A percentile compares a stretch with the other conserved stretches of the same genome.
Conservation (phyloP, 2,888 invertebrate genomes). For the Idaea straminata region DNA sequence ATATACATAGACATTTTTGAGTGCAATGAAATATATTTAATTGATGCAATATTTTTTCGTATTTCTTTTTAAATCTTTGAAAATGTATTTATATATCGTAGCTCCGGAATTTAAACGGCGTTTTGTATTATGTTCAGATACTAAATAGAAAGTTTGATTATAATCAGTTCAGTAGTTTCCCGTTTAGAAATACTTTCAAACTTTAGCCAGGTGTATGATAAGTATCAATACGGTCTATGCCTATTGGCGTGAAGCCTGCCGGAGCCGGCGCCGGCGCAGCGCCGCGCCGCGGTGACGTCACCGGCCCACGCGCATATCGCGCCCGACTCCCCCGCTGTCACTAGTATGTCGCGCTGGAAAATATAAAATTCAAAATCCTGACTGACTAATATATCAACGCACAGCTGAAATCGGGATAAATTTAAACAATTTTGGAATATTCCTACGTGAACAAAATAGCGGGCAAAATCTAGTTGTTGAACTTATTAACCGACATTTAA, state of each 20-base stretch:
- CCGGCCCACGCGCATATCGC: conserved; percentile 83
- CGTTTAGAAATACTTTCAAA: neutral
- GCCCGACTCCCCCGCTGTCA: conserved; percentile 88
- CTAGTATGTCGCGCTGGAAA: conserved; percentile 79
- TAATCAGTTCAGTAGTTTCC: neutral
- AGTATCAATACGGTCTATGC: conserved; percentile 56
- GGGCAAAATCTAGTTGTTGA: too few relatives aligned
- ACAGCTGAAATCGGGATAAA: conserved; percentile 1
- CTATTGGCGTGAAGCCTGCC: conserved; percentile 45
- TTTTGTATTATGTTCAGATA: neutral
- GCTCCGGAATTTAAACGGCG: neutral
- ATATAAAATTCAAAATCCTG: conserved; percentile 1
- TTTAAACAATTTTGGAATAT: neutral
- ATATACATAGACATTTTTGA: neutral
- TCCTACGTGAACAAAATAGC: neutral
- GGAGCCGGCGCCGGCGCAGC: conserved; percentile 30
- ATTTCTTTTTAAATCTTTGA: too few relatives aligned
- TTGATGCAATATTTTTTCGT: too few relatives aligned
- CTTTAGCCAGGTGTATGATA: neutral
- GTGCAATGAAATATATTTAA: neutral
- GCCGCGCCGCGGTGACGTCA: conserved; percentile 6
- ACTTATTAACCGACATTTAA: too few relatives aligned
- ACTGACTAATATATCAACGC: too few relatives aligned
- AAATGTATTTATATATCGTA: too few relatives aligned
- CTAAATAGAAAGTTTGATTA: too few relatives aligned